A percentile compares a stretch with the other conserved stretches of the same genome.
phyloP scores from a whole-genome alignment of 2,888 invertebrate species.

The Netelia melanura region DNA sequence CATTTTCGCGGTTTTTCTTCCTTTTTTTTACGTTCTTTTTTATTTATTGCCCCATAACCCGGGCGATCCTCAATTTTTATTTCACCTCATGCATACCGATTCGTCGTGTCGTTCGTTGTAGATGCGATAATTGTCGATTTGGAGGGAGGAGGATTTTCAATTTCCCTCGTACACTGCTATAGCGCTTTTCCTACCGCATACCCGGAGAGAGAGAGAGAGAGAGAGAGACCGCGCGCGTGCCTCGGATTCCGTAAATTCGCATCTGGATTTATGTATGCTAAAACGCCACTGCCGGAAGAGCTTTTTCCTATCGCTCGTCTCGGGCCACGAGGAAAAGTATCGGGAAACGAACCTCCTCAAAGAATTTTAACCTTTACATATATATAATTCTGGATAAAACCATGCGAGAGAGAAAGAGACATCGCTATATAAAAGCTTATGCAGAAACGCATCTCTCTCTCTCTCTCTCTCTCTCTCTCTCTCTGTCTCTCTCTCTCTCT shows the following conservation, averaged over 20 bases:
- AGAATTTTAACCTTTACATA: no score
- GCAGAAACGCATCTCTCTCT: slow-evolving; percentile 8
- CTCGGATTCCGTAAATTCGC: slow-evolving; percentile 40
- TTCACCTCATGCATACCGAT: neutral
- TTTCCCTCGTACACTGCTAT: slow-evolving; percentile 46
- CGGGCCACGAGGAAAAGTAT: neutral
- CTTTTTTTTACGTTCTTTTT: neutral
- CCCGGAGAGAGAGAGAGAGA: no score
- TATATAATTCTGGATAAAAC: neutral
- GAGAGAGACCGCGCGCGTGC: slow-evolving; percentile 6
- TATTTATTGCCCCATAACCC: neutral
- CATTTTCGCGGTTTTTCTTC: neutral
- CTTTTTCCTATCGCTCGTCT: slow-evolving; percentile 20
- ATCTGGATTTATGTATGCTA: slow-evolving; percentile 55
- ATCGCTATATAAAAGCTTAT: neutral
- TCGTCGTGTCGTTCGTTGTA: neutral
- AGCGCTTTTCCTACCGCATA: slow-evolving; percentile 45
- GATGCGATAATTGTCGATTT: slow-evolving; percentile 50
- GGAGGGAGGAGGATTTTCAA: slow-evolving; percentile 39
- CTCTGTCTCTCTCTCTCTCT: slow-evolving; percentile 14
- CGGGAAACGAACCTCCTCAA: neutral
- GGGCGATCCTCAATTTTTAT: slow-evolving; percentile 28
- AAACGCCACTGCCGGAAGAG: slow-evolving; percentile 31
- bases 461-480: neutral
- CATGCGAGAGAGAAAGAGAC: neutral